Percentiles rank a stretch among this genome's conserved stretches.
These are phyloP conservation scores for Bradypodion ventrale DNA, from an alignment of 2,797 vertebrate genomes.

Conservation along the genomic window DNA sequence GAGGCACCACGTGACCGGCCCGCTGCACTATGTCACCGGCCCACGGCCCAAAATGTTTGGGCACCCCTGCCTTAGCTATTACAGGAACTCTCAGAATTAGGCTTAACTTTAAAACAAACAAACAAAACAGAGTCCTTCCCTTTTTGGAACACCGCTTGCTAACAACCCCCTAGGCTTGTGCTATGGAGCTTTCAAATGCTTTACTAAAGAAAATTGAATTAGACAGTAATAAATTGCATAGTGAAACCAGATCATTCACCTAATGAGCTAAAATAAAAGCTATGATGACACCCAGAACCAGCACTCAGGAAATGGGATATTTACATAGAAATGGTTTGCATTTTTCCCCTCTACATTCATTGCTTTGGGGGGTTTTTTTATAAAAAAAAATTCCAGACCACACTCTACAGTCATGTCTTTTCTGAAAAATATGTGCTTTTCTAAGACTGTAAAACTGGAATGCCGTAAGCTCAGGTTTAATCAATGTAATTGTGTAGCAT, in stretches of 20 bases:
- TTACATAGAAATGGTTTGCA: constrained; percentile 72
- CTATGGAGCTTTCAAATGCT: constrained; percentile 61
- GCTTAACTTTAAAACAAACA: constrained; percentile 11
- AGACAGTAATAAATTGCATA: constrained; percentile 70
- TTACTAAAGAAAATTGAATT: constrained; percentile 73
- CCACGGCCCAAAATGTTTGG: too few relatives aligned
- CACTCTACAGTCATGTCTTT: constrained; percentile 50
- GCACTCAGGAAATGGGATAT: constrained; percentile 74
- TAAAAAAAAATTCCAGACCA: constrained; percentile 48
- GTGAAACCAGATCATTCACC: constrained; percentile 72
- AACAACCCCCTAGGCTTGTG: background rate
- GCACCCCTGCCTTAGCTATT: background rate
- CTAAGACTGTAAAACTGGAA: constrained; percentile 43
- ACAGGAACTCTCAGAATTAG: background rate
- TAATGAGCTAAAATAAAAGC: constrained; percentile 62
- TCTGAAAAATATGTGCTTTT: constrained; percentile 31
- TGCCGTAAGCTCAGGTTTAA: constrained; percentile 46
- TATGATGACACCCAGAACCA: constrained; percentile 62
- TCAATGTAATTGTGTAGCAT: constrained; percentile 39
- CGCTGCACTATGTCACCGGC: too few relatives aligned
- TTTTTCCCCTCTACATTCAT: constrained; percentile 67
- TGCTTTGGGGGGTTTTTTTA: constrained; percentile 44
- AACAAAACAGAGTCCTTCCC: background rate
- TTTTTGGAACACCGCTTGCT: background rate
- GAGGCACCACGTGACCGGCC: too few relatives aligned